These are phyloP conservation scores for Speoplatyrhinus poulsoni DNA, from an alignment of 2,113 vertebrate genomes.

Conservation along the genomic window DNA sequence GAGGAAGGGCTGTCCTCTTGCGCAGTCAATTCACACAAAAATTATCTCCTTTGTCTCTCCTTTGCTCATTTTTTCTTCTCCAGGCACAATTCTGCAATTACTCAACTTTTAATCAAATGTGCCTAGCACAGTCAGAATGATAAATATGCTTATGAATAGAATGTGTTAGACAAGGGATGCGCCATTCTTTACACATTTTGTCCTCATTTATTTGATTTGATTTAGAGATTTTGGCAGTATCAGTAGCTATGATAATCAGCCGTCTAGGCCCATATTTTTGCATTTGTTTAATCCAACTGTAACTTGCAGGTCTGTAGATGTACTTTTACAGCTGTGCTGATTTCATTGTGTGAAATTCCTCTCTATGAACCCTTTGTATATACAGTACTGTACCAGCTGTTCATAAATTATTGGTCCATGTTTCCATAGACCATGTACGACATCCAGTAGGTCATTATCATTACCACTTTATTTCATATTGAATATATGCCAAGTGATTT, in stretches of 20 bases:
- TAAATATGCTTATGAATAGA: not conserved
- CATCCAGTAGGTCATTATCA: conserved; percentile 22
- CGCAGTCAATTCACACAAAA: conserved; percentile 35
- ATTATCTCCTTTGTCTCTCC: conserved; percentile 47
- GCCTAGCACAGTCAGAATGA: not conserved
- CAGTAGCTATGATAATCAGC: conserved; percentile 8
- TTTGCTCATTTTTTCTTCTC: conserved; percentile 28
- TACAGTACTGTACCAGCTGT: conserved; percentile 30
- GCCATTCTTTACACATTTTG: conserved; percentile 6
- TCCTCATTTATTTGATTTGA: conserved; percentile 14
- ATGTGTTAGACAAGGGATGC: conserved; percentile 8
- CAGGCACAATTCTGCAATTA: conserved; percentile 31
- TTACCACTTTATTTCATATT: conserved; percentile 16
- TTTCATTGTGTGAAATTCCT: conserved; percentile 10
- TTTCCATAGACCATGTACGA: conserved; percentile 5
- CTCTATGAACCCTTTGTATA: conserved; percentile 44
- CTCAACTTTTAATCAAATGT: conserved; percentile 48
- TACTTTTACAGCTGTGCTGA: conserved; percentile 4
- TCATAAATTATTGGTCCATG: conserved; percentile 49
- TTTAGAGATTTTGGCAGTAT: conserved; percentile 14
- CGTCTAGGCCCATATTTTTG: not conserved
- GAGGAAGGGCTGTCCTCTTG: conserved; percentile 52
- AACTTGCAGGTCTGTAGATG: conserved; percentile 7
- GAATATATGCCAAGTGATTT: conserved; percentile 23
- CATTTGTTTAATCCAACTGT: conserved; percentile 3